Base-by-base conservation (phyloP, 1,140 invertebrate genomes). In the Sycophaga agraensis region DNA sequence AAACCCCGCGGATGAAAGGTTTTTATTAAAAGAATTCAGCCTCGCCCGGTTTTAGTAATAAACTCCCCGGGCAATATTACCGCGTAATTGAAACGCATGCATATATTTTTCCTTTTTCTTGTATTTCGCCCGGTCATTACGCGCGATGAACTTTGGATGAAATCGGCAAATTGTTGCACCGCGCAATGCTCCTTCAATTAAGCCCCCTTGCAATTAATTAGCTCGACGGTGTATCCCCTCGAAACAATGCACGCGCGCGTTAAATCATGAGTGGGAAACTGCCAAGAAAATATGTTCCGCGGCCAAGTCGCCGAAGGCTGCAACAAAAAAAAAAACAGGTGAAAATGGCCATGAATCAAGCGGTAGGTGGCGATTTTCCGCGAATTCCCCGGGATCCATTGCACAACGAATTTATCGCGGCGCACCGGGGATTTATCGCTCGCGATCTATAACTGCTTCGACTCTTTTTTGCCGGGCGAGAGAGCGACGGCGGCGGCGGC, bases 381-480 rank as follows among this genome's bases (percentile, higher is more conserved):
- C n/a, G n/a, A 53, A 60, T 50, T 51, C 37, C n/a, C 12, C 26
- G 37, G 51, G 22, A 31, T 21, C 19, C 2, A 12, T 37, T 21
- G 26, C 19, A 24, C 39, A 59, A 59, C 14, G 49, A 51, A n/a
- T n/a, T n/a, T n/a, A n/a, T n/a, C n/a, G n/a, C n/a, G 28, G 40
- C 55, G 46, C 51, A 54, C 45, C 17, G 16, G 21, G 63, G 67
- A 69, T 72, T 68, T 67, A 73, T 70, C 71, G 66, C 70, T 77
- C 71, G 68, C 70, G 69, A 74, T 71, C 68, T 73, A 73, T 75
- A 75, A 74, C 70, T 72, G n/a, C n/a, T n/a, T n/a, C n/a, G n/a
- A n/a, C n/a, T 64, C 67, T 76, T 77, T 73, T 77, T 77, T 67
- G 66, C 63, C 60, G 65, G 57, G 65, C 68, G 69, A 67, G 61